A percentile compares a stretch with the other conserved stretches of the same genome.
phyloP scores from a whole-genome alignment of 2,888 invertebrate genomes.

The Himalopsyche anomala region DNA sequence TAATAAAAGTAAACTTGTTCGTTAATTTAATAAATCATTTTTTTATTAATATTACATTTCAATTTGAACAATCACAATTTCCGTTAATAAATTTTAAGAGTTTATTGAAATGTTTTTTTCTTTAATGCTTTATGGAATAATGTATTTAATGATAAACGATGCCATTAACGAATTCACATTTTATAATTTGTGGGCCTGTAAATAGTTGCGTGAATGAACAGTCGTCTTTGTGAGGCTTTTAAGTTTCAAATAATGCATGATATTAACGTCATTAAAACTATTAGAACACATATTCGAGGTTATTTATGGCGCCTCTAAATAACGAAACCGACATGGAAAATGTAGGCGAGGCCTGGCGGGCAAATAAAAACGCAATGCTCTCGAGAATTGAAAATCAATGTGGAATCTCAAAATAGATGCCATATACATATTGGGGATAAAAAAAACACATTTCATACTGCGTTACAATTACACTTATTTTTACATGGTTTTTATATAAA shows the following conservation, averaged over 20 bases:
- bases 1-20: background rate
- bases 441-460: no score
- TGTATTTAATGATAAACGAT: slow-evolving; percentile 30
- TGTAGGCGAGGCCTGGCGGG: slow-evolving; percentile 39
- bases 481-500: no score
- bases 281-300: slow-evolving; percentile 23
- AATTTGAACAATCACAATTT: background rate
- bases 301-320: slow-evolving; percentile 29
- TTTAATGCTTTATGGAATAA: background rate
- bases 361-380: slow-evolving; percentile 32
- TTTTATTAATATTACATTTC: background rate
- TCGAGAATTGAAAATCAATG: slow-evolving; percentile 39
- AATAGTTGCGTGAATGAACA: slow-evolving; percentile 23
- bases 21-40: background rate
- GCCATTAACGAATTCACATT: slow-evolving; percentile 28
- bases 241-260: slow-evolving; percentile 17
- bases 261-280: slow-evolving; percentile 43
- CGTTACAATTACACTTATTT: no score
- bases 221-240: slow-evolving; percentile 30
- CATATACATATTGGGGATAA: background rate
- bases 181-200: slow-evolving; percentile 26
- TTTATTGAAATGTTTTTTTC: slow-evolving; percentile 11
- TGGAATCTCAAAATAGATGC: slow-evolving; percentile 17
- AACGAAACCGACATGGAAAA: slow-evolving; percentile 28
- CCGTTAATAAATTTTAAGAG: background rate